Conservation (phyloP, 2,888 invertebrate species). For the Leptinotarsa haldemani region DNA sequence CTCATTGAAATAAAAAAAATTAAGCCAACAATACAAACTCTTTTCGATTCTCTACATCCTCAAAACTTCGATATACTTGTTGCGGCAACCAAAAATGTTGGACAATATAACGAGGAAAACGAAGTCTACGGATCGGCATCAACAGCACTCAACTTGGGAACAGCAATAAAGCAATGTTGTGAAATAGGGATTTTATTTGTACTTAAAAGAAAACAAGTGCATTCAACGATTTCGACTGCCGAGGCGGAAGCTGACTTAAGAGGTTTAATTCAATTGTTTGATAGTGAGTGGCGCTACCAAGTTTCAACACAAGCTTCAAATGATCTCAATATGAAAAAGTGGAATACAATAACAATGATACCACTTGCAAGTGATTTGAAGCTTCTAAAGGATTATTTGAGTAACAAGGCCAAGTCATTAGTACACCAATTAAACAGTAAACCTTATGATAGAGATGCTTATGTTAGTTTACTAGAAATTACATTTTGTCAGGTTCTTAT, state of each 20-base stretch:
- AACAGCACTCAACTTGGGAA: no score
- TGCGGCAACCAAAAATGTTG: constrained; percentile 38
- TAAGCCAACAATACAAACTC: no score
- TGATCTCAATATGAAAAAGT: constrained; percentile 43
- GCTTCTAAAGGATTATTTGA: constrained; percentile 23
- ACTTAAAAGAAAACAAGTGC: no score
- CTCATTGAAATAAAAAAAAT: no score
- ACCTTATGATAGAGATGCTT: constrained; percentile 28
- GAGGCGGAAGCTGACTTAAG: no score
- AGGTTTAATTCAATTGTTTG: no score
- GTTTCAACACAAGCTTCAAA: constrained; percentile 36
- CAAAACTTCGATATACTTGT: neutral
- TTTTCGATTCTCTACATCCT: no score
- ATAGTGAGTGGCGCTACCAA: constrained; percentile 29
- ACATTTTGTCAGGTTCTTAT: constrained; percentile 34
- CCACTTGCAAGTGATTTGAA: constrained; percentile 34
- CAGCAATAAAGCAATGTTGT: no score
- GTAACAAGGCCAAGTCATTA: constrained; percentile 14
- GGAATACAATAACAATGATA: constrained; percentile 42
- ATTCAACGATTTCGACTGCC: no score
- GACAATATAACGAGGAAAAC: constrained; percentile 38
- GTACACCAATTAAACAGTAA: constrained; percentile 21
- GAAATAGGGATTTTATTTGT: no score
- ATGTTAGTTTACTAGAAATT: constrained; percentile 41
- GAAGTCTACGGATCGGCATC: no score